Base-by-base conservation (phyloP, 1,140 invertebrate species). In the Eueides isabella region DNA sequence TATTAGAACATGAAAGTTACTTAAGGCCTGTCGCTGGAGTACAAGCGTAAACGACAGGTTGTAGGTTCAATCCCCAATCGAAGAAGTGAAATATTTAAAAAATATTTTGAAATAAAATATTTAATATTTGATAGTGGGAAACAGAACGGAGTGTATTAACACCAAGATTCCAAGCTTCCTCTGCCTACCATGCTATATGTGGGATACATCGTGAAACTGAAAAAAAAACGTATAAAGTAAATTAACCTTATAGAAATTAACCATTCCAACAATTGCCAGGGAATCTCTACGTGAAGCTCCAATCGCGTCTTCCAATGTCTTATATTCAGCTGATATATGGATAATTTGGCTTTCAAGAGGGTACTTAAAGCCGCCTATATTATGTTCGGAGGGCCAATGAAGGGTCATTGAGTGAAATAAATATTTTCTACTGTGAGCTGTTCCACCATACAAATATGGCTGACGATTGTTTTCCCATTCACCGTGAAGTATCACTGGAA, bases 311-410 rank as follows among this genome's bases (percentile, higher is more conserved):
- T 79, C 19, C 1, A 87, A 26, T 11, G 68, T 74, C 0, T 67
- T 71, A 41, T 88, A 90, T 41, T 90, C 88, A 0, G 87, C 84
- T 0, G 89, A 87, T 67, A 88, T 73, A 26, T 86, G 84, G 0
- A 87, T 16, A 0, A 80, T 77, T 75, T 90, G 89, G 5, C 66
- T 85, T 48, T 91, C 89, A 9, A 88, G 65, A 0, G 89, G 89
- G 65, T 83, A 88, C 23, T 82, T 80, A 0, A 85, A 61, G 14
- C 82, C 82, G 0, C 80, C 83, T 11, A 90, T 75, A 0, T 73
- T 75, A 61, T 92, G 90, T 61, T 92, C 90, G 0, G 90, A 88
- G 0, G 87, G 89, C 80, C 84, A 85, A 55, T 85, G 84, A 0
- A 90, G 38, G 4, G 72, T 79, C 23, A 90, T 31, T 0, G 84